These are phyloP conservation scores for Clivina fossor DNA, from an alignment of 2,888 invertebrate species.

Conservation along the genomic window DNA sequence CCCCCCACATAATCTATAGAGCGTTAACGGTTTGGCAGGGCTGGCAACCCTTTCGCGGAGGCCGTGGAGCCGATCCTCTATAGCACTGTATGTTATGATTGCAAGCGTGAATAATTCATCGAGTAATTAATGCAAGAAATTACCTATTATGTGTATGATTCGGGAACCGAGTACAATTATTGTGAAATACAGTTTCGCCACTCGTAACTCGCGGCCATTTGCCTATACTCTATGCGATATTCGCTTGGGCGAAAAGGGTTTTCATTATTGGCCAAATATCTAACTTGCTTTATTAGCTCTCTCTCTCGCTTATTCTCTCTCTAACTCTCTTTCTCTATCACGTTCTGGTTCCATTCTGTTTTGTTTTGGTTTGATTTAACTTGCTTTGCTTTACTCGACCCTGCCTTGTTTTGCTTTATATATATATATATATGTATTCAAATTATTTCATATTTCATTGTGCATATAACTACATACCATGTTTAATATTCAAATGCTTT, in stretches of 20 bases:
- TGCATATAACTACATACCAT: too few relatives aligned
- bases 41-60: constrained; percentile 31
- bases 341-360: too few relatives aligned
- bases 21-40: constrained; percentile 42
- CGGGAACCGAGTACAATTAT: constrained; percentile 52
- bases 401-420: not conserved
- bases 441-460: too few relatives aligned
- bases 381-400: too few relatives aligned
- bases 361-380: too few relatives aligned
- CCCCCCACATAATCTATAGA: constrained; percentile 52
- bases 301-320: constrained; percentile 16
- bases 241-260: constrained; percentile 33
- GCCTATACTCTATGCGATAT: too few relatives aligned
- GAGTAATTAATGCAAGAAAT: constrained; percentile 58
- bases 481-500: too few relatives aligned
- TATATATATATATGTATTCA: not conserved
- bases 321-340: too few relatives aligned
- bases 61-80: constrained; percentile 45
- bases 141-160: constrained; percentile 58
- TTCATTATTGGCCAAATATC: constrained; percentile 37
- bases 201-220: constrained; percentile 37
- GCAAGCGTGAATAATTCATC: constrained; percentile 56
- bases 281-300: constrained; percentile 24
- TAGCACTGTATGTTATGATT: constrained; percentile 51
- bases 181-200: constrained; percentile 52